A percentile compares a stretch with the other conserved stretches of the same genome.
phyloP scores from a whole-genome alignment of 2,113 vertebrate genomes.

The Meles meles region DNA sequence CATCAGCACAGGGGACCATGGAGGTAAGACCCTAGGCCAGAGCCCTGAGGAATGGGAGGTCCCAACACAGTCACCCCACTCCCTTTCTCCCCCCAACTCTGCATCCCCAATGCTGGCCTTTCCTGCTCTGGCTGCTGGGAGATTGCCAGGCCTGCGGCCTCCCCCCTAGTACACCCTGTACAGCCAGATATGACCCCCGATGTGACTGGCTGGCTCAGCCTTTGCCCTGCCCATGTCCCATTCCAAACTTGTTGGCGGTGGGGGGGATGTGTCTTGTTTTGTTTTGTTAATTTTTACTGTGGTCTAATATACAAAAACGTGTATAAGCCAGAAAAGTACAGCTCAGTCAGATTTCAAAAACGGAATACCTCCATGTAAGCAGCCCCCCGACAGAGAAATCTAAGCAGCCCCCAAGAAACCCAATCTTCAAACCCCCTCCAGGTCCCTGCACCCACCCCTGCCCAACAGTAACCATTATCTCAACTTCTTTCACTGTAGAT shows the following conservation, averaged over 20 bases:
- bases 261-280: background rate
- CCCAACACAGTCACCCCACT: background rate
- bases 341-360: background rate
- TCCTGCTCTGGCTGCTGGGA: background rate
- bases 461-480: background rate
- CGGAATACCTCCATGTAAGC: background rate
- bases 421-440: background rate
- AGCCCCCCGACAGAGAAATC: background rate
- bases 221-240: background rate
- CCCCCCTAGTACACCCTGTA: background rate
- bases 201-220: too few species aligned
- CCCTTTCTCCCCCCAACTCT: background rate
- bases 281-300: background rate
- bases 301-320: background rate
- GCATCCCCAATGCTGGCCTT: rapidly evolving
- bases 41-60: background rate
- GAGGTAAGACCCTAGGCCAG: background rate
- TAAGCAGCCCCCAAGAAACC: background rate
- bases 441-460: background rate
- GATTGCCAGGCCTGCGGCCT: background rate
- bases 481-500: rapidly evolving
- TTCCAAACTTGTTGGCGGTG: background rate
- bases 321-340: background rate
- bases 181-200: rapidly evolving
- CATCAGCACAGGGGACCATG: background rate